Evolutionary conservation across 2,797 vertebrate genomes (phyloP).

Genomic region (Rhyacichthys aspro): DNA sequence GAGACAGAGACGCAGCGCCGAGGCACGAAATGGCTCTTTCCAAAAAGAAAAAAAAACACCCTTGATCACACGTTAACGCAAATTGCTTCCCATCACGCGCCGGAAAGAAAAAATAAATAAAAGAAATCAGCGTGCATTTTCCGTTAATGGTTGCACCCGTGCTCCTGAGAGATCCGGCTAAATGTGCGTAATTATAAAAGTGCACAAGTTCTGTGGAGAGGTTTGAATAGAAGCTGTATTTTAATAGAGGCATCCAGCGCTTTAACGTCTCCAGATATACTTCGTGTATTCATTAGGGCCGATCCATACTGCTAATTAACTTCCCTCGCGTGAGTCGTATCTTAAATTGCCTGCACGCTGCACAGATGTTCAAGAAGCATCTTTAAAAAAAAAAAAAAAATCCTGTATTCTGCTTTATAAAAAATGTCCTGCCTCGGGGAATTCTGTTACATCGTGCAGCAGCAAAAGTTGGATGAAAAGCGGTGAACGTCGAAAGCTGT

Average conservation of each 20-base stretch:
- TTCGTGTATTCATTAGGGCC: constrained; percentile 65
- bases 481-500: constrained; percentile 48
- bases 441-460: constrained; percentile 30
- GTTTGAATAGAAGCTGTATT: constrained; percentile 52
- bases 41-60: too few species aligned
- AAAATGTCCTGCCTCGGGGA: constrained; percentile 30
- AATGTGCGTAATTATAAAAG: constrained; percentile 51
- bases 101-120: constrained; percentile 66
- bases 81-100: constrained; percentile 68
- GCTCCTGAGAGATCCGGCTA: constrained; percentile 46
- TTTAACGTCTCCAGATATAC: constrained; percentile 57
- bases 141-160: constrained; percentile 30
- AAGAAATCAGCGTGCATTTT: constrained; percentile 70
- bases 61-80: constrained; percentile 67
- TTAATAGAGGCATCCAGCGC: constrained; percentile 56
- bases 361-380: constrained; percentile 72
- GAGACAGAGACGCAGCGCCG: constrained; percentile 55
- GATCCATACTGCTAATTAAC: constrained; percentile 74
- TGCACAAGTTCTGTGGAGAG: constrained; percentile 40
- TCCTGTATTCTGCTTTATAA: constrained; percentile 25
- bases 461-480: constrained; percentile 50
- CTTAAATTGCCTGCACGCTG: constrained; percentile 62
- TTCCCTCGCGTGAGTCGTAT: constrained; percentile 56
- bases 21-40: constrained; percentile 62
- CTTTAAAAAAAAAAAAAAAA: constrained; percentile 42